Percentiles rank a stretch among this genome's conserved stretches.
Evolutionary conservation across 2,888 invertebrate genomes (phyloP).

Genomic region (Cheilosia impressa): DNA sequence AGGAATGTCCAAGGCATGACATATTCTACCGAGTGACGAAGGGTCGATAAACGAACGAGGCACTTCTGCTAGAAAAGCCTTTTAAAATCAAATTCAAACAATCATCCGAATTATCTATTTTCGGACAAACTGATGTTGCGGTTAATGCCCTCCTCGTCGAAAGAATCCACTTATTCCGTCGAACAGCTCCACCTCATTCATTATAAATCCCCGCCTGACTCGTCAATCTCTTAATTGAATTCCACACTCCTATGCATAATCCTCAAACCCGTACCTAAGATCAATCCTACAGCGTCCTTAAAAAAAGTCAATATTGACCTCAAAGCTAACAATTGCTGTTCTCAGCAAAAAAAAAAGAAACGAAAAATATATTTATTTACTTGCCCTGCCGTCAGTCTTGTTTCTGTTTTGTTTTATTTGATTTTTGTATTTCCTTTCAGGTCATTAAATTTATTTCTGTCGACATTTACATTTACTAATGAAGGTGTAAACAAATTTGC

Average conservation of each 20-base stretch:
- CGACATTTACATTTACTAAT: slow-evolving; percentile 54
- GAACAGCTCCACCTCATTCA: no score
- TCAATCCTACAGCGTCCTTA: neutral
- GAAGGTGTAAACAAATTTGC: slow-evolving; percentile 63
- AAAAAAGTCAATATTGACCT: slow-evolving; percentile 30
- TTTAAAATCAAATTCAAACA: no score
- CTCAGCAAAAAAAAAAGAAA: slow-evolving; percentile 5
- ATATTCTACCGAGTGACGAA: no score
- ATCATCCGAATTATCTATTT: no score
- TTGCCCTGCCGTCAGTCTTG: neutral
- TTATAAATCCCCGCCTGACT: neutral
- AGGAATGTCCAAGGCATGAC: no score
- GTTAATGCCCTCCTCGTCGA: no score
- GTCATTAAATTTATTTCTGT: slow-evolving; percentile 66
- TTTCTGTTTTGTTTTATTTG: slow-evolving; percentile 20
- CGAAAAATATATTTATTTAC: slow-evolving; percentile 1
- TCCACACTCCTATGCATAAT: slow-evolving; percentile 33
- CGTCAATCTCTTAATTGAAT: slow-evolving; percentile 34
- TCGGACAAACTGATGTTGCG: no score
- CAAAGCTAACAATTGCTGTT: slow-evolving; percentile 10
- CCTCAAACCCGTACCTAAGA: neutral
- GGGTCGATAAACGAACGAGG: no score
- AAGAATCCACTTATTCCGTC: no score
- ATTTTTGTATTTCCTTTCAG: slow-evolving; percentile 36
- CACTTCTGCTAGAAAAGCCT: no score